Base-by-base conservation (phyloP, 2,113 vertebrate species). In the Oncorhynchus nerka region DNA sequence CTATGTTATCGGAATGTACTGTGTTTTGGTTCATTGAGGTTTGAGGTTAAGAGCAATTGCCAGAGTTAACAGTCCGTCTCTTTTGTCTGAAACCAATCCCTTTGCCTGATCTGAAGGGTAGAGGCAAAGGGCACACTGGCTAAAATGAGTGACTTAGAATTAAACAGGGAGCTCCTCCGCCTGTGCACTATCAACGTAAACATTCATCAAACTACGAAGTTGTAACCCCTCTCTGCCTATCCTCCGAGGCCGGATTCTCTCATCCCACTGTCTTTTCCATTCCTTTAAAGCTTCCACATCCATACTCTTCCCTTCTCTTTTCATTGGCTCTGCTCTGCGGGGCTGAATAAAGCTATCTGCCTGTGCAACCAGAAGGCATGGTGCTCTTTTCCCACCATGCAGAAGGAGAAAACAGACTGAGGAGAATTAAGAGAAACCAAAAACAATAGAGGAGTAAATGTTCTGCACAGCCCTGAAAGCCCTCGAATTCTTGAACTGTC, bases 401-500 rank as follows among this genome's bases (percentile, higher is more conserved):
- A 76, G 77, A 68, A 68, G 66, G 34, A 68, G 19, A 84, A 55
- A 19, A 55, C 5, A 7, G 13, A 55, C 51, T 55, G 59, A 75
- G 74, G 76, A 73, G 74, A 81, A 83, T 79, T 66, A 85, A 86
- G 71, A 80, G 76, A 75, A 71, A 75, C 69, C 70, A 76, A 81
- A 79, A 80, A 69, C 73, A 81, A 83, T 57, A 76, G 76, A 78
- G 67, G 75, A 76, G 70, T 70, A 80, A 55, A 88, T 92, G 89
- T 90, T 91, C 87, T 92, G 84, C 74, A 48, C 82, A 73, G 80
- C 80, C 80, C 84, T 77, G 75, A 84, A 88, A 88, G 48, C 81
- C 86, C 82, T n/a, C 32, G 16, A 89, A 94, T 93, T 92, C 89
- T 87, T 92, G 87, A 92, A 90, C 87, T 76, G 74, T 74, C 86